These are phyloP conservation scores for Epinephelus awoara DNA, from an alignment of 2,797 vertebrate genomes.

Conservation along the genomic window DNA sequence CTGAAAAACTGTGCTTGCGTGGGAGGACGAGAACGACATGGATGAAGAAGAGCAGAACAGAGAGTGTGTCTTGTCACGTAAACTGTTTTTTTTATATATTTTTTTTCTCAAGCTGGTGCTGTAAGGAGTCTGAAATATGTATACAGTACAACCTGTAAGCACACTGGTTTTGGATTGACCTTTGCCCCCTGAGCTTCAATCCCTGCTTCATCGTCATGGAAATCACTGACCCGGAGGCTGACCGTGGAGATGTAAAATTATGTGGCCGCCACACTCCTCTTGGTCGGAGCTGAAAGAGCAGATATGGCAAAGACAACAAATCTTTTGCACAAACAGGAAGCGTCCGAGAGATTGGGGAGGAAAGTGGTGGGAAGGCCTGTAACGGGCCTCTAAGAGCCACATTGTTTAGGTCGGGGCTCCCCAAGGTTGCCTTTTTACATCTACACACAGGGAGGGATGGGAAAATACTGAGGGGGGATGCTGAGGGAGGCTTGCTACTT, in stretches of 20 bases:
- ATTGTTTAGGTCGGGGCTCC: conserved; percentile 75
- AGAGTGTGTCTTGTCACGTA: conserved; percentile 11
- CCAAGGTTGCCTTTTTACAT: conserved; percentile 75
- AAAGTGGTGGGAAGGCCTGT: conserved; percentile 70
- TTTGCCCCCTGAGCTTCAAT: conserved; percentile 35
- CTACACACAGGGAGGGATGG: conserved; percentile 71
- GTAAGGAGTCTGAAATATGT: conserved; percentile 6
- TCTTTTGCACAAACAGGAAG: conserved; percentile 83
- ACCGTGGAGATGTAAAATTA: conserved; percentile 61
- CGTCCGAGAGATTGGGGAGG: conserved; percentile 49
- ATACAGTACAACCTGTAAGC: conserved; percentile 38
- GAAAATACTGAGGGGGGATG: conserved; percentile 60
- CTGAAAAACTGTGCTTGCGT: conserved; percentile 37
- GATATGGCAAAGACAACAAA: conserved; percentile 79
- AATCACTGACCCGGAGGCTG: conserved; percentile 60
- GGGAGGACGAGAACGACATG: conserved; percentile 21
- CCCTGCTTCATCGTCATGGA: conserved; percentile 65
- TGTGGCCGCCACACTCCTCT: conserved; percentile 52
- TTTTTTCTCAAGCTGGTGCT: background rate
- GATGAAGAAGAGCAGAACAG: conserved; percentile 15
- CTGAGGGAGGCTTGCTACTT: conserved; percentile 58
- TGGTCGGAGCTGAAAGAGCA: conserved; percentile 55
- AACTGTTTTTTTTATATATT: background rate
- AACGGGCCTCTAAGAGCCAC: conserved; percentile 55
- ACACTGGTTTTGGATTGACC: conserved; percentile 27